These are phyloP conservation scores for cattle (Bos taurus) DNA, from an alignment of 2,113 vertebrate species.

Conservation along the genomic window ARS-UCD2.0 NC_037347.1:43457501-43458000, in stretches of 20 bases:
- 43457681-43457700: background rate
- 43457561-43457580: background rate
- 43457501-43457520: background rate
- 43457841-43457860: background rate
- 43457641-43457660: background rate
- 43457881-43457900: background rate
- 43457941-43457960: background rate
- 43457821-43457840: background rate
- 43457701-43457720: background rate
- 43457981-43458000: background rate
- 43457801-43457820: background rate
- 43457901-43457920: background rate
- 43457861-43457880: background rate
- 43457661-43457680: background rate
- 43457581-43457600: background rate
- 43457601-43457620: background rate
- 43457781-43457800: background rate
- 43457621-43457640: background rate
- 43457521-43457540: background rate
- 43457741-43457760: background rate
- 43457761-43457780: background rate
- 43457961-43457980: background rate
- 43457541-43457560: background rate
- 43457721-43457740: background rate
- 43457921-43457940: background rate